Evolutionary conservation across 2,113 vertebrate species (phyloP).

Genomic region (Callopanchax toddi): DNA sequence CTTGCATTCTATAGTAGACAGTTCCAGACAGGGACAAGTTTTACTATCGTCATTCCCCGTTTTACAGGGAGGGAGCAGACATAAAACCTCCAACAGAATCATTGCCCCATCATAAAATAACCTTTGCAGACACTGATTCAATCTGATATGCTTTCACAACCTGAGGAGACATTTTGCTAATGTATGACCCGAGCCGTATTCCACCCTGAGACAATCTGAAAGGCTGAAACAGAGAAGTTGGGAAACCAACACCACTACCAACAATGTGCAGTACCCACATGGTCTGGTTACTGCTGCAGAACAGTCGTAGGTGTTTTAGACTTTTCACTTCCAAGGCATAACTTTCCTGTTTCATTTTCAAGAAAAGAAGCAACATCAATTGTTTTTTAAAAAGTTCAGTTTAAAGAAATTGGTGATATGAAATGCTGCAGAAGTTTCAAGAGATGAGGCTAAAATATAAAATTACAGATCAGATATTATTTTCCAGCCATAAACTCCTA

Average conservation of each 20-base stretch:
- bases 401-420: too few species aligned
- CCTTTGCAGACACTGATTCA: slow-evolving; percentile 30
- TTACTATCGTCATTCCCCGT: slow-evolving; percentile 11
- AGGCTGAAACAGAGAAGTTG: not conserved
- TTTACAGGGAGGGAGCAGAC: slow-evolving; percentile 3
- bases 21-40: slow-evolving; percentile 3
- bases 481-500: too few species aligned
- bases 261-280: not conserved
- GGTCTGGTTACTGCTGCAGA: not conserved
- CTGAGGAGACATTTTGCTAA: not conserved
- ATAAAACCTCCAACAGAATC: slow-evolving; percentile 14
- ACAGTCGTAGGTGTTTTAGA: too few species aligned
- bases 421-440: too few species aligned
- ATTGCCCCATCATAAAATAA: slow-evolving; percentile 13
- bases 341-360: not conserved
- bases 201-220: not conserved
- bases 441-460: too few species aligned
- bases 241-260: not conserved
- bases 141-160: slow-evolving; percentile 12
- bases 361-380: not conserved
- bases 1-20: slow-evolving; percentile 19
- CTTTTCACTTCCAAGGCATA: too few species aligned
- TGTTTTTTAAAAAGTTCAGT: not conserved
- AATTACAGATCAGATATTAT: too few species aligned
- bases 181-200: slow-evolving; percentile 10